Conservation (phyloP, 1,140 invertebrate genomes). For the Fopius arisanus region DNA sequence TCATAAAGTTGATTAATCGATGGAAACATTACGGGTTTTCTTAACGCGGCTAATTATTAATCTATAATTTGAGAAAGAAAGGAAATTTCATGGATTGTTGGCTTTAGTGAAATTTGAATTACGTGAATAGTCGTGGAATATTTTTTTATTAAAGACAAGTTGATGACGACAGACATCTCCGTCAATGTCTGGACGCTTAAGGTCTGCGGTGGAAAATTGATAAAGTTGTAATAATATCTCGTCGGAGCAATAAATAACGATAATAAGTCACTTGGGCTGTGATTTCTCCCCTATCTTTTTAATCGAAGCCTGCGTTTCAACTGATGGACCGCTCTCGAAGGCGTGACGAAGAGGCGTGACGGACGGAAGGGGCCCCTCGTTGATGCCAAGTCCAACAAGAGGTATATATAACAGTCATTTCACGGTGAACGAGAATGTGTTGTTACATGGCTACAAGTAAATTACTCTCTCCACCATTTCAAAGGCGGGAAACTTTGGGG, state of each 20-base stretch:
- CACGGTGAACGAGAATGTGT: constrained; percentile 1
- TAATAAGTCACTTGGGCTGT: background rate
- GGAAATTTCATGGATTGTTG: no score
- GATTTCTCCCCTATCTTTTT: background rate
- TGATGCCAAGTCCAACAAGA: background rate
- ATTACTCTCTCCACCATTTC: background rate
- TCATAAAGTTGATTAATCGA: no score
- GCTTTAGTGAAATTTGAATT: no score
- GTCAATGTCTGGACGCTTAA: background rate
- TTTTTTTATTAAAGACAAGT: no score
- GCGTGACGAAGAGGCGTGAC: constrained; percentile 1
- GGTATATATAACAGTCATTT: constrained; percentile 4
- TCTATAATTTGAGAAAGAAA: no score
- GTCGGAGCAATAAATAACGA: background rate
- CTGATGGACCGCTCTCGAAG: background rate
- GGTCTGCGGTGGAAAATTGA: background rate
- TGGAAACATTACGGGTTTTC: no score
- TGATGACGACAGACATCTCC: constrained; percentile 32
- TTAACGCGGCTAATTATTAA: no score
- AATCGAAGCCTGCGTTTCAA: background rate
- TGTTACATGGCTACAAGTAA: constrained; percentile 6
- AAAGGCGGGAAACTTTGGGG: background rate
- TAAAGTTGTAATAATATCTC: background rate
- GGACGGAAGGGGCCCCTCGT: background rate
- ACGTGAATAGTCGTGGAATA: no score